phyloP scores from a whole-genome alignment of 2,797 vertebrate species.

The Epinephelus coioides region DNA sequence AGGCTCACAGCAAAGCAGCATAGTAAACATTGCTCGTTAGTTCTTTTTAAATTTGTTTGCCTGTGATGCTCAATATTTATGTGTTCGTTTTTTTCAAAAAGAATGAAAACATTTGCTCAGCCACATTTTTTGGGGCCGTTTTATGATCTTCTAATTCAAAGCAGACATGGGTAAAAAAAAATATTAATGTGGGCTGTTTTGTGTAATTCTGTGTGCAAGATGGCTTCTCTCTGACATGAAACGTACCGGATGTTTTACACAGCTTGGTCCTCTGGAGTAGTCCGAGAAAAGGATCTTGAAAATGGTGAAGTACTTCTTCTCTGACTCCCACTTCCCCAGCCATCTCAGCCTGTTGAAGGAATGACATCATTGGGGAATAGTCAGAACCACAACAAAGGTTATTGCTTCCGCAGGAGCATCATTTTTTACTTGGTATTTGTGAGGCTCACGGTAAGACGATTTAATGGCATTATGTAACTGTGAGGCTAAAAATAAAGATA shows the following conservation, averaged over 20 bases:
- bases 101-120: slow-evolving; percentile 18
- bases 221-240: neutral
- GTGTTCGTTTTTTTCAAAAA: slow-evolving; percentile 8
- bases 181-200: slow-evolving; percentile 2
- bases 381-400: slow-evolving; percentile 39
- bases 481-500: slow-evolving; percentile 48
- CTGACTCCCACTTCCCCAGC: slow-evolving; percentile 5
- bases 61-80: slow-evolving; percentile 19
- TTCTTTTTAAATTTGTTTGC: slow-evolving; percentile 21
- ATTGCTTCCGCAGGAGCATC: slow-evolving; percentile 55
- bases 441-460: slow-evolving; percentile 16
- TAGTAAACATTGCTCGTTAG: slow-evolving; percentile 8
- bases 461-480: slow-evolving; percentile 51
- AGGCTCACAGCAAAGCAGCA: slow-evolving; percentile 19
- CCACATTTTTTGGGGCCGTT: neutral
- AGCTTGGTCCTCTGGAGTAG: neutral
- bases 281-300: slow-evolving; percentile 8
- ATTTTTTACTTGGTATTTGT: slow-evolving; percentile 47
- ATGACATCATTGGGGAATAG: slow-evolving; percentile 40
- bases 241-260: neutral
- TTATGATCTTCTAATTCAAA: slow-evolving; percentile 25
- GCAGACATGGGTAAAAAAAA: slow-evolving; percentile 7
- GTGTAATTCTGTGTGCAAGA: neutral
- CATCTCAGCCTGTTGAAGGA: slow-evolving; percentile 6
- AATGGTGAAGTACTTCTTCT: slow-evolving; percentile 15